A percentile compares a stretch with the other conserved stretches of the same genome.
Evolutionary conservation across 2,113 vertebrate species (phyloP).

Genomic region (Hemiprocne comata): DNA sequence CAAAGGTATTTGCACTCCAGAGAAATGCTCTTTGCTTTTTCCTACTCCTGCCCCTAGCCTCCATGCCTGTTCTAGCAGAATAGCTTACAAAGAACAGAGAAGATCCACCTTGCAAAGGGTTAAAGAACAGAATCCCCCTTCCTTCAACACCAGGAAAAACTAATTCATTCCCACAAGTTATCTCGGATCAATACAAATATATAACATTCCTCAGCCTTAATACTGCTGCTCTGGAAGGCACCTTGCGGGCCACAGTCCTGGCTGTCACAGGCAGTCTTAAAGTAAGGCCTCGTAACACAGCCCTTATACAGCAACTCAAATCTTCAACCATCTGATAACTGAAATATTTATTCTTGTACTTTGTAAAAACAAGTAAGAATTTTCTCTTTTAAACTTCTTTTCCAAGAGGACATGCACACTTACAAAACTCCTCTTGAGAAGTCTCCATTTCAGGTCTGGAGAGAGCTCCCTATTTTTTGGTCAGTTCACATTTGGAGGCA

Average conservation of each 20-base stretch:
- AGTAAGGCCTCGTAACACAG: background rate
- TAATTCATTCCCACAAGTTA: background rate
- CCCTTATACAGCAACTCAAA: background rate
- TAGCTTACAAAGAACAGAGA: rapidly evolving
- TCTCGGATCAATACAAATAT: background rate
- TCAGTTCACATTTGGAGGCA: background rate
- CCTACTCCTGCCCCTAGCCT: too few relatives aligned
- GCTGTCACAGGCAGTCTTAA: background rate
- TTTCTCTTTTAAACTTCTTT: background rate
- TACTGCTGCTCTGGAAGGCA: background rate
- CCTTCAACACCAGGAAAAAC: background rate
- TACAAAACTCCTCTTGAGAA: background rate
- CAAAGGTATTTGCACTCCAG: background rate
- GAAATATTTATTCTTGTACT: background rate
- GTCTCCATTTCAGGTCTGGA: background rate
- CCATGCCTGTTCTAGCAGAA: background rate
- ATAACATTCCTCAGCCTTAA: background rate
- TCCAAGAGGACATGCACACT: background rate
- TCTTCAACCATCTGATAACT: background rate
- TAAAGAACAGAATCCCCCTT: background rate
- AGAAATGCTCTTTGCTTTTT: background rate
- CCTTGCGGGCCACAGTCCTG: background rate
- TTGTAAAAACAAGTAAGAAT: background rate
- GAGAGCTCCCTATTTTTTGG: background rate
- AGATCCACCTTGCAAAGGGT: background rate